Conservation (phyloP, 2,113 vertebrate species). For the Pipa parva region DNA sequence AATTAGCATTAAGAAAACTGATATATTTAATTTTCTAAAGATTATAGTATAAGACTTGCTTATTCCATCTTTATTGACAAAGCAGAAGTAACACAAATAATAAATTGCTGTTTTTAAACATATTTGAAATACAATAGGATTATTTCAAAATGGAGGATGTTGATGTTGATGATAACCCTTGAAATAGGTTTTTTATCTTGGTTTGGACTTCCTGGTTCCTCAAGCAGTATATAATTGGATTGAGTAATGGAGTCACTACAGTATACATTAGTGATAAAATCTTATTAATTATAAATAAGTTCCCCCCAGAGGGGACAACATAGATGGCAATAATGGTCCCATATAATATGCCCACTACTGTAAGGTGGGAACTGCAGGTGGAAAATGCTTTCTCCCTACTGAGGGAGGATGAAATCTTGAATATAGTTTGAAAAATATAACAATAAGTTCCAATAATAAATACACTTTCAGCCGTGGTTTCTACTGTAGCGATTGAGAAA, state of each 20-base stretch:
- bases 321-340: constrained; percentile 44
- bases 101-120: neutral
- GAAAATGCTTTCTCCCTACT: constrained; percentile 32
- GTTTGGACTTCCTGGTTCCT: constrained; percentile 21
- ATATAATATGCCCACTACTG: constrained; percentile 41
- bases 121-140: neutral
- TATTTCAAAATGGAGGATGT: neutral
- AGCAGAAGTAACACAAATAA: neutral
- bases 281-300: constrained; percentile 37
- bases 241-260: constrained; percentile 21
- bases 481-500: neutral
- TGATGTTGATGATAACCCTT: neutral
- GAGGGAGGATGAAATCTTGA: constrained; percentile 21
- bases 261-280: constrained; percentile 21
- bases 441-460: constrained; percentile 26
- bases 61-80: neutral
- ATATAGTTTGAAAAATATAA: constrained; percentile 14
- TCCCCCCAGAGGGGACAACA: constrained; percentile 36
- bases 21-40: too few relatives aligned
- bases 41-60: too few relatives aligned
- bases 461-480: constrained; percentile 3
- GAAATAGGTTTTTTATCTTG: neutral
- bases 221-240: constrained; percentile 27
- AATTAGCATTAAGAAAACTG: too few relatives aligned
- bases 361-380: constrained; percentile 32